Base-by-base conservation (phyloP, 2,888 invertebrate species). In the Erynnis tages region DNA sequence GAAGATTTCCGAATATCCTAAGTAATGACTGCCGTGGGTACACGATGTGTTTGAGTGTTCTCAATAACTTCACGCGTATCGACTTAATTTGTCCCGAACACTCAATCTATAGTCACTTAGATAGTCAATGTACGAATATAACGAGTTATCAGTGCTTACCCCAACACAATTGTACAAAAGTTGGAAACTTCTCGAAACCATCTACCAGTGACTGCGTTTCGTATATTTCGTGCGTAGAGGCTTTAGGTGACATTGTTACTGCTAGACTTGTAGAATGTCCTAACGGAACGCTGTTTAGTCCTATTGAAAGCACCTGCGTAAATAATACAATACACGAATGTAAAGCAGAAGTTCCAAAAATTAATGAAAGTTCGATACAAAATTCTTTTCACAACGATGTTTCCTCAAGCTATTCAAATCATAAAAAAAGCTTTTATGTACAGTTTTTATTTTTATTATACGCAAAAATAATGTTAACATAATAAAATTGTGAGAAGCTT, bases 51-150 rank as follows among this genome's bases (percentile, higher is more conserved):
- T 61, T 87, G 0, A 61, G 63, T 4, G 75, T 73, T 0, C 59
- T 67, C 0, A 62, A 59, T 1, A 70, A 65, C 8, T 84, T 74
- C 56, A 73, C 73, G 1, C 73, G 79, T 29, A 76, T 80, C 62
- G 74, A 81, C 54, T 71, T 87, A 0, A 62, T 64, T 1, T 89
- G 89, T 50, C 88, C 89, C 0, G 58, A 69, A 10, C 70, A 74
- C 34, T 80, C 76, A 35, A 65, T 79, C 4, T 87, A 78, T 65
- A 84, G 79, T 53, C 84, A 87, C 54, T 34, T 76, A 27, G 79
- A 82, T 49, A 66, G 65, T 38, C 73, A 79, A 41, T 89, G 88
- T 60, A 82, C 84, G 1, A 85, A 83, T 41, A 66, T 75, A 6
- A 78, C 84, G 0, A 68, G 65, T 32, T 87, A 86, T 57, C 62